phyloP scores from a whole-genome alignment of 2,113 vertebrate genomes.

The Trochalopteron elliotii region DNA sequence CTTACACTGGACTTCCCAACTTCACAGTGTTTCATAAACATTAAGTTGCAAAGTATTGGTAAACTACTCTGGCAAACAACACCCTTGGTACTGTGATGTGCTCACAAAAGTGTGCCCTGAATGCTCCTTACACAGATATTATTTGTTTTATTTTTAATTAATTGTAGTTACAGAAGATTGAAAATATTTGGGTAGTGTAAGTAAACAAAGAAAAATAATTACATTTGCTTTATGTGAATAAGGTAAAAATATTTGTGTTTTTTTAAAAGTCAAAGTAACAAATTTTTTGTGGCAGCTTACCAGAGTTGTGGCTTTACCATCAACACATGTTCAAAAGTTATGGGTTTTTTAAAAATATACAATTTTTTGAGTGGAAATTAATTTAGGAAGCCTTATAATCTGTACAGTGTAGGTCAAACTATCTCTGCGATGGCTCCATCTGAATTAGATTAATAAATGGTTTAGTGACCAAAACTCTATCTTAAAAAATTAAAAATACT shows the following conservation, averaged over 20 bases:
- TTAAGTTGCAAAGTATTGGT: not conserved
- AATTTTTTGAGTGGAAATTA: not conserved
- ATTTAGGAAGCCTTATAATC: not conserved
- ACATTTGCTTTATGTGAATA: accelerated
- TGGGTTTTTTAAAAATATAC: not conserved
- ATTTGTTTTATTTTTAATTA: not conserved
- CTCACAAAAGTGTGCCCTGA: not conserved
- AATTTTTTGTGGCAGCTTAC: not conserved
- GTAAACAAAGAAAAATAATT: not conserved
- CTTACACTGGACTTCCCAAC: not conserved
- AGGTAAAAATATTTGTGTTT: not conserved
- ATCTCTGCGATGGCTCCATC: not conserved
- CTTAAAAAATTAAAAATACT: constrained; percentile 29
- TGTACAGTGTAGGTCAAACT: not conserved
- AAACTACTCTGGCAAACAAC: not conserved
- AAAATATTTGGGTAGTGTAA: not conserved
- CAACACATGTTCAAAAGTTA: not conserved
- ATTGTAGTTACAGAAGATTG: not conserved
- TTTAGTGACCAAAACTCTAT: constrained; percentile 11
- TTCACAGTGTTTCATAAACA: not conserved
- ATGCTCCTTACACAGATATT: not conserved
- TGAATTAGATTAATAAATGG: constrained; percentile 1
- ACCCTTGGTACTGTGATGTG: too few relatives aligned
- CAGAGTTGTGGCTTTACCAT: not conserved
- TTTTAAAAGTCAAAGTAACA: not conserved